Conservation (phyloP, 1,140 invertebrate species). For the Papilio dardanus region DNA sequence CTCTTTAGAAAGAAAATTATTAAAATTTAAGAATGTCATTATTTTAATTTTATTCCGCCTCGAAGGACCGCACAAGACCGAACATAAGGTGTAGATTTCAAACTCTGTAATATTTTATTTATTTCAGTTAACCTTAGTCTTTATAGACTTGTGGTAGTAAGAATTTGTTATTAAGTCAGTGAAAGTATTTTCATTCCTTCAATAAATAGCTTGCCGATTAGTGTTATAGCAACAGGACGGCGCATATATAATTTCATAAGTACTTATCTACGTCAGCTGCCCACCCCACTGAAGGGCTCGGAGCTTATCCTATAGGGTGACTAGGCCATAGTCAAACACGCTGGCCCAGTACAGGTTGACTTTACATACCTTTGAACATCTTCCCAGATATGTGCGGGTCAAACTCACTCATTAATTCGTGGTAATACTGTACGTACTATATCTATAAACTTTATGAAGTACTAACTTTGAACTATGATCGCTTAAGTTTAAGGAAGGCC, state of each 20-base stretch:
- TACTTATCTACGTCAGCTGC: no score
- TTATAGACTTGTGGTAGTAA: neutral
- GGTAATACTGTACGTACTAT: conserved; percentile 56
- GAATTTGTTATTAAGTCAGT: neutral
- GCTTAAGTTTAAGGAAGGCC: conserved; percentile 40
- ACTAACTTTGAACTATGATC: conserved; percentile 58
- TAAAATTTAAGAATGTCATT: no score
- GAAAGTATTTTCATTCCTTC: neutral
- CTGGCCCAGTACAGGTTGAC: no score
- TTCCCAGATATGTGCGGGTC: no score
- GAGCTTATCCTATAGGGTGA: no score
- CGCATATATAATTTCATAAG: neutral
- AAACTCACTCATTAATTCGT: conserved; percentile 58
- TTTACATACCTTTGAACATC: no score
- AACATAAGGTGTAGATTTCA: neutral
- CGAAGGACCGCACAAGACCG: neutral
- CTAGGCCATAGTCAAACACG: no score
- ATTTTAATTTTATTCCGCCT: neutral
- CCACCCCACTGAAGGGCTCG: no score
- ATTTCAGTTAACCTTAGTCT: neutral
- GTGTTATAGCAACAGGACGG: neutral
- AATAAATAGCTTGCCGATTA: neutral
- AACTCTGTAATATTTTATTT: neutral
- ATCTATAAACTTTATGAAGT: conserved; percentile 48
- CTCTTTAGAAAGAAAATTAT: no score